phyloP scores from a whole-genome alignment of 1,140 invertebrate species.

The Drosophila triauraria region DNA sequence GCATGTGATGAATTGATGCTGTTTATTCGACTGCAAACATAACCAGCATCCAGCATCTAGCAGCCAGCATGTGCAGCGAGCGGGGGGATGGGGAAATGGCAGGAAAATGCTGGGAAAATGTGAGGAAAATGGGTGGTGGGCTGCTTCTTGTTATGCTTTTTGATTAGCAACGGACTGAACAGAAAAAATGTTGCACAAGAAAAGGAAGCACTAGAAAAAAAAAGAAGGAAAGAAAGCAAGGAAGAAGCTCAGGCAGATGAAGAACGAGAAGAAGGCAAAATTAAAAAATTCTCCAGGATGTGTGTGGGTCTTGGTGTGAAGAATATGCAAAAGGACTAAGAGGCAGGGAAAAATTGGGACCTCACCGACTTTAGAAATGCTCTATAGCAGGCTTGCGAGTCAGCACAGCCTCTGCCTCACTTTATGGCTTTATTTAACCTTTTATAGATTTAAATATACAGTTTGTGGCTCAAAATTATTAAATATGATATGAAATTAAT shows the following conservation, averaged over 20 bases:
- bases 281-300: constrained; percentile 56
- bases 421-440: too few relatives aligned
- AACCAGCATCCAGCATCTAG: constrained; percentile 53
- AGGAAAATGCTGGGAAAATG: not conserved
- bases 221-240: not conserved
- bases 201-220: not conserved
- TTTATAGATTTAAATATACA: too few relatives aligned
- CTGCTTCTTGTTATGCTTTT: constrained; percentile 71
- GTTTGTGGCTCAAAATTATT: too few relatives aligned
- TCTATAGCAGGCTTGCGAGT: not conserved
- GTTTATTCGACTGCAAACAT: constrained; percentile 82
- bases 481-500: too few relatives aligned
- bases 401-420: too few relatives aligned
- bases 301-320: constrained; percentile 20
- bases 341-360: not conserved
- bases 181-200: constrained; percentile 34
- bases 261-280: constrained; percentile 48
- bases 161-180: constrained; percentile 67
- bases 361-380: not conserved
- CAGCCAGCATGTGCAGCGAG: constrained; percentile 50
- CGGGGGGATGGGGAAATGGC: too few relatives aligned
- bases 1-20: constrained; percentile 81
- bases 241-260: constrained; percentile 5
- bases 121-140: constrained; percentile 9
- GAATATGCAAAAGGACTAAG: constrained; percentile 2